These are phyloP conservation scores for Gobiocypris rarus DNA, from an alignment of 2,113 vertebrate genomes.

Conservation along the genomic window DNA sequence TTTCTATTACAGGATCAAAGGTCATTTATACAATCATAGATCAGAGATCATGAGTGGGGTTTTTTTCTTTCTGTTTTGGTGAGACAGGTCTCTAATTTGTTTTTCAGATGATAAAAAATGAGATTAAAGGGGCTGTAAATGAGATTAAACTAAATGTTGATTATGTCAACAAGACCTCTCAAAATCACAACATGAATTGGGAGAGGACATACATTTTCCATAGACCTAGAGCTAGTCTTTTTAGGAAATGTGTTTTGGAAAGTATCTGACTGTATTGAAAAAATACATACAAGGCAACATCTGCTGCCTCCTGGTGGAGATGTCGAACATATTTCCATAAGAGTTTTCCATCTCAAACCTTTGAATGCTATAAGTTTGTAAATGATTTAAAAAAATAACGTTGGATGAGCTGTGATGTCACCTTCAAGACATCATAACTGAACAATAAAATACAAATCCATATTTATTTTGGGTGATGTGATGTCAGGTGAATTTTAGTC, in stretches of 20 bases:
- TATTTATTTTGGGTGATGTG: not conserved
- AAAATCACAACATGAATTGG: not conserved
- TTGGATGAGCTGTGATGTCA: not conserved
- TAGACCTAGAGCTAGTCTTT: no score
- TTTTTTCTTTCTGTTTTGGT: no score
- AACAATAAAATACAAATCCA: not conserved
- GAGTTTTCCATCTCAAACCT: not conserved
- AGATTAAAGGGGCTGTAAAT: not conserved
- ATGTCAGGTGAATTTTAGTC: not conserved
- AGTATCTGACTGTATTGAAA: not conserved
- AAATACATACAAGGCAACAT: not conserved
- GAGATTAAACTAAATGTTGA: not conserved
- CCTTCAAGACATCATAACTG: not conserved
- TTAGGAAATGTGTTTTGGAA: not conserved
- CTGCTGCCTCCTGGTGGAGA: conserved; percentile 16
- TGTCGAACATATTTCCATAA: not conserved
- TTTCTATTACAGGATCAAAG: conserved; percentile 12
- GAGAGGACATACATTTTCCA: not conserved
- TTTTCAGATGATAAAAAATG: not conserved
- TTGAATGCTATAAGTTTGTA: not conserved
- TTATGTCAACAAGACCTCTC: not conserved
- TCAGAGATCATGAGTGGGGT: conserved; percentile 10
- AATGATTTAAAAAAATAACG: not conserved
- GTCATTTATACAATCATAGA: not conserved
- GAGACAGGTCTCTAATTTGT: not conserved